Conservation (phyloP, 2,113 vertebrate genomes). For the Rana temporaria region DNA sequence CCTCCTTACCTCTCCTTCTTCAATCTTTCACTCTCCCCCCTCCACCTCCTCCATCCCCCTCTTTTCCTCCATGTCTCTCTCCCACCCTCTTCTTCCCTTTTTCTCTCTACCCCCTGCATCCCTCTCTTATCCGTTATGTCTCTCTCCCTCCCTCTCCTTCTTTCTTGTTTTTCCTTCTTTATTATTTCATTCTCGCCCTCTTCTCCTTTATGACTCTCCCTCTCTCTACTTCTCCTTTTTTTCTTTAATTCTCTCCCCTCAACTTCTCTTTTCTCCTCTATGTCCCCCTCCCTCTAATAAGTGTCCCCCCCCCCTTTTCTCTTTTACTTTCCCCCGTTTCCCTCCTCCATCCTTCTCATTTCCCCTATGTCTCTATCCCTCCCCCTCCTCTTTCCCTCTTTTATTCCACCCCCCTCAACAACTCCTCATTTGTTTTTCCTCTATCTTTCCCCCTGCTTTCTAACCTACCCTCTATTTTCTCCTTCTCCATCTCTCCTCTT, state of each 20-base stretch:
- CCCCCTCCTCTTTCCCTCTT: too few species aligned
- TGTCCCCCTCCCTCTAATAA: neutral
- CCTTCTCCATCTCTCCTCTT: too few species aligned
- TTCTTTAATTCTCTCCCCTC: neutral
- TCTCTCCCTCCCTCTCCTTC: neutral
- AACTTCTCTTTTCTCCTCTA: neutral
- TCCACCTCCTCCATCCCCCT: too few species aligned
- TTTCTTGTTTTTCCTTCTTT: neutral
- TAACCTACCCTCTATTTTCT: too few species aligned
- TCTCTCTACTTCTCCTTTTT: neutral
- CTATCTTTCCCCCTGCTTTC: too few species aligned
- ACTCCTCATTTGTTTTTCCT: too few species aligned
- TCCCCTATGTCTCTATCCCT: too few species aligned
- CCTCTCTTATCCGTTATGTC: too few species aligned
- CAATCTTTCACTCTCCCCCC: neutral
- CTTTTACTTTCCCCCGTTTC: neutral
- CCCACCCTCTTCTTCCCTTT: too few species aligned
- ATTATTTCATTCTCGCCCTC: neutral
- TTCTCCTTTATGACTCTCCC: neutral
- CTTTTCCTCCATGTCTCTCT: neutral
- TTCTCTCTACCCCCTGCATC: neutral
- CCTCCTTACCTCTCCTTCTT: too few species aligned
- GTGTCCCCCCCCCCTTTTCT: too few species aligned
- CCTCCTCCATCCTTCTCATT: neutral
- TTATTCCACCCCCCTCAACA: too few species aligned